Evolutionary conservation across 2,888 invertebrate genomes (phyloP).

Genomic region (Pinctada fucata): DNA sequence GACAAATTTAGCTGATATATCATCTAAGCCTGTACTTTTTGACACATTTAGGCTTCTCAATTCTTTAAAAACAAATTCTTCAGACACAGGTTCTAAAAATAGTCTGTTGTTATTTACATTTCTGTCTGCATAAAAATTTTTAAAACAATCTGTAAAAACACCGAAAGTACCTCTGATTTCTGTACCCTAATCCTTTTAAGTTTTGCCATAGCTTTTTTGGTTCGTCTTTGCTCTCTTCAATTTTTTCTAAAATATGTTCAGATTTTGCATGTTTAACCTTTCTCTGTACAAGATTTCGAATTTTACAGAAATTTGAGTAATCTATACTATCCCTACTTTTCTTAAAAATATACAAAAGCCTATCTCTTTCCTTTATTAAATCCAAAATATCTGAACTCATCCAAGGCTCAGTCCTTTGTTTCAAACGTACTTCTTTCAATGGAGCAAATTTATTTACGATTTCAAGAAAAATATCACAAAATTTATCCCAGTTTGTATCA

Average conservation of each 20-base stretch:
- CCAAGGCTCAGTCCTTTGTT: not conserved
- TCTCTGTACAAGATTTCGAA: constrained; percentile 1
- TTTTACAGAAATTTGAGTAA: not conserved
- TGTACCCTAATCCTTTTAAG: constrained; percentile 16
- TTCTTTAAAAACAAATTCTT: constrained; percentile 36
- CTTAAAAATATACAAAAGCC: not conserved
- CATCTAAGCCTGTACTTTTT: constrained; percentile 45
- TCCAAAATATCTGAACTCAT: not conserved
- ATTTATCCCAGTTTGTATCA: constrained; percentile 18
- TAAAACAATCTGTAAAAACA: not conserved
- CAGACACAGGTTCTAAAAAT: constrained; percentile 9
- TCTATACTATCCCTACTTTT: not conserved
- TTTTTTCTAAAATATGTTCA: not conserved
- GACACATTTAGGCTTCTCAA: constrained; percentile 27
- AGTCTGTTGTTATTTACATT: constrained; percentile 13
- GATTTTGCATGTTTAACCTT: not conserved
- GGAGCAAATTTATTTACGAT: not conserved
- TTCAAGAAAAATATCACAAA: constrained; percentile 12
- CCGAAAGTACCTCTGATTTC: constrained; percentile 5
- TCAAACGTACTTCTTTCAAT: not conserved
- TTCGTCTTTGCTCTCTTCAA: constrained; percentile 3
- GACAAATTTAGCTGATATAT: constrained; percentile 39
- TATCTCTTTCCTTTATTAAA: not conserved
- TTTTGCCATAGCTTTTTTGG: constrained; percentile 6
- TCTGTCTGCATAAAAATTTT: constrained; percentile 21